These are phyloP conservation scores for Tipula unca DNA, from an alignment of 2,888 invertebrate genomes.

Conservation along the genomic window DNA sequence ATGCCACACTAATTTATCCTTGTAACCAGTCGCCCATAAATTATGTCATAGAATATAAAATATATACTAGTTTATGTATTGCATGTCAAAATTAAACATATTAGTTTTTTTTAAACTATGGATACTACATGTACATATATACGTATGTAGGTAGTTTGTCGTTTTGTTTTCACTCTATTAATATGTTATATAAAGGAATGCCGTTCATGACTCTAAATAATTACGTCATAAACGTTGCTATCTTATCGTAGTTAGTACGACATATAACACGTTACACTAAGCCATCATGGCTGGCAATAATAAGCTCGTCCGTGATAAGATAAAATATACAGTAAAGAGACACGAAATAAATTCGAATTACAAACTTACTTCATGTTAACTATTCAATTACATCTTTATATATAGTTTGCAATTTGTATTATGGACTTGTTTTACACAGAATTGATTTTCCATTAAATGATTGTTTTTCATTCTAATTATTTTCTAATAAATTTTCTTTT, in stretches of 20 bases:
- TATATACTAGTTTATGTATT: too few relatives aligned
- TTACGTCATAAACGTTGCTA: background rate
- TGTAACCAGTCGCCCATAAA: background rate
- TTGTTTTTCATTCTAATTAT: background rate
- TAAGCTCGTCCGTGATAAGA: background rate
- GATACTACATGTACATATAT: background rate
- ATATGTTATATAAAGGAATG: background rate
- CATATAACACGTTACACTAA: background rate
- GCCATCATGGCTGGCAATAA: background rate
- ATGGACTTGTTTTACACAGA: background rate
- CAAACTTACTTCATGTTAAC: background rate
- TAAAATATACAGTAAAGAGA: background rate
- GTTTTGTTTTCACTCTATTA: background rate
- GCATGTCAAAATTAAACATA: background rate
- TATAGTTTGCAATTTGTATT: background rate
- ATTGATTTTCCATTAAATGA: background rate
- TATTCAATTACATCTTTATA: background rate
- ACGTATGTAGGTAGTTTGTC: too few relatives aligned
- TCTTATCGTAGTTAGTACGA: background rate
- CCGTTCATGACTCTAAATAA: background rate
- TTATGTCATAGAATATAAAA: background rate
- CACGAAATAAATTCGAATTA: too few relatives aligned
- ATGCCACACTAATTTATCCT: background rate
- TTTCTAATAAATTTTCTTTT: background rate
- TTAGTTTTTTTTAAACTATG: too few relatives aligned